These are phyloP conservation scores for Halocynthia roretzi DNA, from an alignment of 23 tunicate genomes.

Conservation along the genomic window DNA sequence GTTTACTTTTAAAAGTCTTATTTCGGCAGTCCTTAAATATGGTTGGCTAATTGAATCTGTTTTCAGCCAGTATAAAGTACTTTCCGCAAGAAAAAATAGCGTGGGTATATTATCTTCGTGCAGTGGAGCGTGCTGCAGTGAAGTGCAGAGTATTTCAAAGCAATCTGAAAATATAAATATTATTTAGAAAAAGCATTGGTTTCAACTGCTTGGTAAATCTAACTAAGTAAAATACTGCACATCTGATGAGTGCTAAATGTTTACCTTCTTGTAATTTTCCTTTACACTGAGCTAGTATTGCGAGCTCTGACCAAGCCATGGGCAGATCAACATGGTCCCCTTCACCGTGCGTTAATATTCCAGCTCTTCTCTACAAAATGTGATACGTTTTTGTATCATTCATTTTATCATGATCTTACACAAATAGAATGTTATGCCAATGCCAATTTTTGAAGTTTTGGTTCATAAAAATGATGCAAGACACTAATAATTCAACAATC, in stretches of 20 bases:
- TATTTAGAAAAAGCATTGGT: neutral
- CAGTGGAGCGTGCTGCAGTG: constrained; percentile 79
- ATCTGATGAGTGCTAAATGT: neutral
- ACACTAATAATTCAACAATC: too few species aligned
- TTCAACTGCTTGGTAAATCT: neutral
- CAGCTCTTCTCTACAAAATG: constrained; percentile 63
- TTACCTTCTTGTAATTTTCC: constrained; percentile 79
- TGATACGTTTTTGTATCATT: too few species aligned
- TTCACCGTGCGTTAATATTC: constrained; percentile 51
- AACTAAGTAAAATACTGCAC: neutral
- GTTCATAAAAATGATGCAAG: too few species aligned
- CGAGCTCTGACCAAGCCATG: constrained; percentile 92
- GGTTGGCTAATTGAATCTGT: constrained; percentile 56
- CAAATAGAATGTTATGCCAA: too few species aligned
- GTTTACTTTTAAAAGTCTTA: constrained; percentile 62
- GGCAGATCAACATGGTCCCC: constrained; percentile 83
- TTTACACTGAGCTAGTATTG: constrained; percentile 81
- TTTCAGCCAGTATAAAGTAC: constrained; percentile 73
- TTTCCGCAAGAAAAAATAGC: constrained; percentile 88
- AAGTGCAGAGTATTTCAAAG: constrained; percentile 45
- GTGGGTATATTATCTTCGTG: constrained; percentile 75
- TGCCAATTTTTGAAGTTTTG: too few species aligned
- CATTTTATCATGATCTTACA: too few species aligned
- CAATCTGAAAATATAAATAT: constrained; percentile 46
- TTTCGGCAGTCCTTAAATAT: constrained; percentile 52